A percentile compares a stretch with the other conserved stretches of the same genome.
phyloP scores from a whole-genome alignment of 2,888 invertebrate genomes.

The Coremacera marginata region DNA sequence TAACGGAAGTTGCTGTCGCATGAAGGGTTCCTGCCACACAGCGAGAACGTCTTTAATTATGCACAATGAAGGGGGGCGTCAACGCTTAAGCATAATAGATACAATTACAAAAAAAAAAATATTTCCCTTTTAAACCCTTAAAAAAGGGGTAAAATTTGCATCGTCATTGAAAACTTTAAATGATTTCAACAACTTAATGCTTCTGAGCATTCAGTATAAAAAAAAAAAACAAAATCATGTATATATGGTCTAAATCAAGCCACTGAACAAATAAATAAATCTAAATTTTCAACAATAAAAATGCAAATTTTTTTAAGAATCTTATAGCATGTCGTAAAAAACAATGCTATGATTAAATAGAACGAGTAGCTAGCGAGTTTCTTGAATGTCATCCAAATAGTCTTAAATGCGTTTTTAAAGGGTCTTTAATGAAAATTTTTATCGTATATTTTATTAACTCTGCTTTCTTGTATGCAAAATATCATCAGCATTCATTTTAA shows the following conservation, averaged over 20 bases:
- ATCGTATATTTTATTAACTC: neutral
- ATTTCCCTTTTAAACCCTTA: neutral
- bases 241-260: too few species aligned
- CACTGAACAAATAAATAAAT: too few species aligned
- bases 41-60: neutral
- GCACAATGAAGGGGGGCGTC: neutral
- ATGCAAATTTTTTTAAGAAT: too few species aligned
- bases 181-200: too few species aligned
- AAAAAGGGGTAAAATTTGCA: neutral
- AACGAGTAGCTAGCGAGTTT: neutral
- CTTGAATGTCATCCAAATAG: neutral
- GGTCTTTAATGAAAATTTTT: neutral
- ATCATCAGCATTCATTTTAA: neutral
- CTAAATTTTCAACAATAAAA: too few species aligned
- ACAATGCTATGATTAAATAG: too few species aligned
- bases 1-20: constrained; percentile 24
- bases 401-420: neutral
- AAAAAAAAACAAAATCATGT: too few species aligned
- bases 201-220: too few species aligned
- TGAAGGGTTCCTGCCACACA: neutral
- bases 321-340: too few species aligned
- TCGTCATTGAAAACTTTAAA: neutral
- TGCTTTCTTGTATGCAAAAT: neutral
- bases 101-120: neutral
- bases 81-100: neutral